Percentiles rank a stretch among this genome's conserved stretches.
phyloP scores from a whole-genome alignment of 2,113 vertebrate genomes.

The Machaerirhynchus nigripectus region DNA sequence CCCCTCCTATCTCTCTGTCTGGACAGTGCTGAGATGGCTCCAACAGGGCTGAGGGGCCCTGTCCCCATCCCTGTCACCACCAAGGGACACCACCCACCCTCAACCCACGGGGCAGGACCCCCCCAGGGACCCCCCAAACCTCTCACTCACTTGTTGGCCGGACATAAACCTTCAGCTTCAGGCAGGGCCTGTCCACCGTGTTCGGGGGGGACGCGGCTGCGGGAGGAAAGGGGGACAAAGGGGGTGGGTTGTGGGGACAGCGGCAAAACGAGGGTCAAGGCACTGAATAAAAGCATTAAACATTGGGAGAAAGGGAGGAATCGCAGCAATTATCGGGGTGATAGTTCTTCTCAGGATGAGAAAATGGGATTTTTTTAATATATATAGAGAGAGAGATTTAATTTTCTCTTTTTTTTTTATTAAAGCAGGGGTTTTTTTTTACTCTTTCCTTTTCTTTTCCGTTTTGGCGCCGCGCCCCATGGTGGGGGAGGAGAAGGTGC shows the following conservation, averaged over 20 bases:
- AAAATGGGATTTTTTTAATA: slow-evolving; percentile 12
- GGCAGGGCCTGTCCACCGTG: slow-evolving; percentile 84
- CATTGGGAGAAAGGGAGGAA: neutral
- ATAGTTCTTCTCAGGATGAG: neutral
- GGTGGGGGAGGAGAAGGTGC: neutral
- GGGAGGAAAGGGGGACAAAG: neutral
- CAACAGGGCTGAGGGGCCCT: neutral
- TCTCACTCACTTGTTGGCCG: slow-evolving; percentile 83
- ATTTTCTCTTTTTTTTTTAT: neutral
- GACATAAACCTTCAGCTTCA: slow-evolving; percentile 92
- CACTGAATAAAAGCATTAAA: neutral
- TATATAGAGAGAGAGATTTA: neutral
- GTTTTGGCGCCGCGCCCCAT: neutral
- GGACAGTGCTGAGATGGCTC: neutral
- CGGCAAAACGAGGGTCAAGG: neutral
- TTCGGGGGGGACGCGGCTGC: slow-evolving; percentile 87
- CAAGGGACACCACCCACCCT: neutral
- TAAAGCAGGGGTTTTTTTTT: neutral
- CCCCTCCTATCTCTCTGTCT: neutral
- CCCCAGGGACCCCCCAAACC: neutral
- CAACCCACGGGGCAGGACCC: accelerated
- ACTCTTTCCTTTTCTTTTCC: neutral
- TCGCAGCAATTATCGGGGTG: neutral
- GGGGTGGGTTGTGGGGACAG: neutral
- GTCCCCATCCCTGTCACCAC: neutral